Evolutionary conservation across 2,797 vertebrate genomes (phyloP), one percentile per base, ranked within the genome.

Genomic region (Pseudochirops corinnae): DNA sequence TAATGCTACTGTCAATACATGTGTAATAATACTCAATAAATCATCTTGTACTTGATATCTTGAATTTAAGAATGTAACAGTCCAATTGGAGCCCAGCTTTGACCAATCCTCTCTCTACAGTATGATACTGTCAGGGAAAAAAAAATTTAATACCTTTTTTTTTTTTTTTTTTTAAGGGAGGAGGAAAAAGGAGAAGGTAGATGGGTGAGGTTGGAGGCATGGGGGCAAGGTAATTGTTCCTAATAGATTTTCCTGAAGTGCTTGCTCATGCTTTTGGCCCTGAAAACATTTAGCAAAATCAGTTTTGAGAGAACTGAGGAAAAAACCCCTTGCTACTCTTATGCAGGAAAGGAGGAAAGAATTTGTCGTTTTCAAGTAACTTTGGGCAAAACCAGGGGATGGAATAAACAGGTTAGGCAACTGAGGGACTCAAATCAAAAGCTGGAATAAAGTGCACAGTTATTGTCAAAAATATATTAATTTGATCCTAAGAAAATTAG

Each of bases 11-110:
- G 96, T 92, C 96, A 98, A 98, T 98, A 98, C 98, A 98, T 87
- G 92, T 98, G 94, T 98, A 98, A 97, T 98, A 98, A 99, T 98
- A 99, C 98, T 99, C 97, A 96, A 96, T 96, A 98, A 98, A 98
- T 96, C 98, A 98, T 96, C 94, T 87, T 11, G 9, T 98, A 94
- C 74, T 94, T 97, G 94, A 95, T 98, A 94, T 95, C 95, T 97
- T 97, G 94, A 98, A 97, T 92, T 98, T 95, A 97, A 96, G 97
- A 98, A 97, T 96, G 93, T 96, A 95, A 98, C 96, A 97, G 93
- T 98, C 98, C 97, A 95, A 96, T 93, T 97, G 60, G 96, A 94
- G 96, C 67, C 97, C 97, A 98, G 95, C 94, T 97, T 95, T 96
- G 91, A 50, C 94, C 97, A 67, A 96, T 98, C 95, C 92, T 91